These are phyloP conservation scores for Tubiluchus corallicola DNA, from an alignment of 2,888 invertebrate species.

Conservation along the genomic window DNA sequence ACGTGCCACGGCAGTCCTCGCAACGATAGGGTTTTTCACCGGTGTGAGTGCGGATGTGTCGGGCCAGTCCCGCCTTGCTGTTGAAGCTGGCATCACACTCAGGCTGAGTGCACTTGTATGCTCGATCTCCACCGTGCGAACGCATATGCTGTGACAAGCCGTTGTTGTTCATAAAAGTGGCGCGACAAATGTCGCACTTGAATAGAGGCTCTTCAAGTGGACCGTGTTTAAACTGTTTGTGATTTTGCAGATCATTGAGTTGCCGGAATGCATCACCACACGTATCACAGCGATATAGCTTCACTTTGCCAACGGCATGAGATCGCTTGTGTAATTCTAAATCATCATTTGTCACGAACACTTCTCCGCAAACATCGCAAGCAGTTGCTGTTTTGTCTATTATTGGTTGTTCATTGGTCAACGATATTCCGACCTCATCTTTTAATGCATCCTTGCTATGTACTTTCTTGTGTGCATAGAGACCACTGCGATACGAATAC, in stretches of 20 bases:
- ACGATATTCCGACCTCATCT: neutral
- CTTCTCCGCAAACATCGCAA: neutral
- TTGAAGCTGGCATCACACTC: neutral
- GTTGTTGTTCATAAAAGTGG: neutral
- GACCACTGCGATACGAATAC: slow-evolving; percentile 1
- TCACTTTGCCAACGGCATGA: slow-evolving; percentile 1
- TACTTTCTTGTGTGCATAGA: slow-evolving; percentile 1
- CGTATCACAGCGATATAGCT: slow-evolving; percentile 1
- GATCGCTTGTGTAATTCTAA: neutral
- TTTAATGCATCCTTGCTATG: neutral
- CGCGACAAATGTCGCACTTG: slow-evolving; percentile 3
- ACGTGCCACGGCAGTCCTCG: neutral
- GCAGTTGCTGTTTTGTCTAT: neutral
- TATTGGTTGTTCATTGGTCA: neutral
- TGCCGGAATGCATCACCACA: neutral
- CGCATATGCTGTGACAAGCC: neutral
- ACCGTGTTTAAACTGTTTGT: neutral
- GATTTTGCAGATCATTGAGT: neutral
- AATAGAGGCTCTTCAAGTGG: neutral
- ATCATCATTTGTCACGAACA: neutral
- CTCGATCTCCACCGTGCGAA: neutral
- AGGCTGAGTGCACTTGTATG: neutral
- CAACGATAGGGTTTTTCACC: slow-evolving; percentile 1
- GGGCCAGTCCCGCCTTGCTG: neutral
- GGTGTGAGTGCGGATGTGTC: neutral